Evolutionary conservation across 2,797 vertebrate species (phyloP).

Genomic region (Takifugu ocellatus): DNA sequence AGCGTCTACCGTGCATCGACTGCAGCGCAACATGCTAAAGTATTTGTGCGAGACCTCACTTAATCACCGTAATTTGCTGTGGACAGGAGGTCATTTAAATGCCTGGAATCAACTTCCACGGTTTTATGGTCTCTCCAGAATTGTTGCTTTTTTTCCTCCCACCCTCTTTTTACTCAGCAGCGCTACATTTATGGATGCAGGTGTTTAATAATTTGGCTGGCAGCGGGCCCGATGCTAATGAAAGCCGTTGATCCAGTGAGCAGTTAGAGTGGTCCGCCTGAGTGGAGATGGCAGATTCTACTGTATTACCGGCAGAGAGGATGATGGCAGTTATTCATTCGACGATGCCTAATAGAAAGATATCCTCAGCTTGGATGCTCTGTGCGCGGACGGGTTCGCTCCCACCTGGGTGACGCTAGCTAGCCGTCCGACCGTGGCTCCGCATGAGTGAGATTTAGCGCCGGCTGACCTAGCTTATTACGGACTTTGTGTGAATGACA

Average conservation of each 20-base stretch:
- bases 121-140: constrained; percentile 26
- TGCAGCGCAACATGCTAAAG: constrained; percentile 9
- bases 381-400: constrained; percentile 13
- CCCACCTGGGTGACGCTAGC: constrained; percentile 49
- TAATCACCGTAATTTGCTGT: constrained; percentile 40
- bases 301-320: constrained; percentile 45
- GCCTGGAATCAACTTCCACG: constrained; percentile 28
- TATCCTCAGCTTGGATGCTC: constrained; percentile 1
- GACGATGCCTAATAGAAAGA: constrained; percentile 50
- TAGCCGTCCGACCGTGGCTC: constrained; percentile 33
- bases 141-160: not conserved
- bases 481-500: constrained; percentile 36
- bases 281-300: constrained; percentile 49
- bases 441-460: constrained; percentile 53
- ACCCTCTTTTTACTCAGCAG: constrained; percentile 10
- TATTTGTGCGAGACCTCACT: constrained; percentile 23
- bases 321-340: constrained; percentile 58
- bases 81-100: constrained; percentile 39
- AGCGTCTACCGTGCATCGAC: constrained; percentile 12
- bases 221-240: constrained; percentile 31
- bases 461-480: constrained; percentile 57
- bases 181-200: constrained; percentile 20
- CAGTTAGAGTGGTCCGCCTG: constrained; percentile 36
- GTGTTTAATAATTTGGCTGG: constrained; percentile 45
- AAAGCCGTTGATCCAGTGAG: constrained; percentile 40